Conservation (phyloP, 2,888 invertebrate species). For the Hypomecis punctinalis region DNA sequence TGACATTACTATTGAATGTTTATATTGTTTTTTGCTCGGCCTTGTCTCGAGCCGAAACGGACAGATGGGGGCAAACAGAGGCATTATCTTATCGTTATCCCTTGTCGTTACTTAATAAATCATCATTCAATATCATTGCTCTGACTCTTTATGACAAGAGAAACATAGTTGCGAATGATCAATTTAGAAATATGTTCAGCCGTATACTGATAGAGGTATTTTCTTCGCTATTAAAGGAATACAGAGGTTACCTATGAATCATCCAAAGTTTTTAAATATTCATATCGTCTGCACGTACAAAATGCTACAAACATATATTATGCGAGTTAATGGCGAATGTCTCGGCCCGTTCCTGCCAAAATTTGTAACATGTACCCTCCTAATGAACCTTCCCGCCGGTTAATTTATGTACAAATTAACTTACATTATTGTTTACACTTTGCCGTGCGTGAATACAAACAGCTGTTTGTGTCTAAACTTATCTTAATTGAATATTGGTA, state of each 20-base stretch:
- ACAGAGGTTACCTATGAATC: no score
- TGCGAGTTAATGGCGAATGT: slow-evolving; percentile 35
- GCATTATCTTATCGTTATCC: neutral
- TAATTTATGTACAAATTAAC: slow-evolving; percentile 48
- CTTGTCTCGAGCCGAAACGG: neutral
- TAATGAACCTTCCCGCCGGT: slow-evolving; percentile 46
- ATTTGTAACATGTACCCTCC: slow-evolving; percentile 45
- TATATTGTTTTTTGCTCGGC: neutral
- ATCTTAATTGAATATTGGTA: slow-evolving; percentile 6
- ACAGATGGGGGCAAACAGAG: neutral
- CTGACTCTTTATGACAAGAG: neutral
- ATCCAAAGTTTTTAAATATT: no score
- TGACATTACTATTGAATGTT: no score
- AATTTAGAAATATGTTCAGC: no score
- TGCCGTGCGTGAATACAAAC: slow-evolving; percentile 16
- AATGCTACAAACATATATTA: slow-evolving; percentile 24
- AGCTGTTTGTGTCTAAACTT: slow-evolving; percentile 2
- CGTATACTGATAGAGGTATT: neutral
- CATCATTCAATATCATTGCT: neutral
- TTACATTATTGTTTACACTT: slow-evolving; percentile 42
- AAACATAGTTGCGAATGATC: neutral
- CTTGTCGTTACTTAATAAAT: slow-evolving; percentile 1
- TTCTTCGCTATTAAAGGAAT: no score
- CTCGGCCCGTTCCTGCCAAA: slow-evolving; percentile 36
- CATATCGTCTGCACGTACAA: no score